Conservation (phyloP, 1,140 invertebrate genomes). For the Drosophila tani region DNA sequence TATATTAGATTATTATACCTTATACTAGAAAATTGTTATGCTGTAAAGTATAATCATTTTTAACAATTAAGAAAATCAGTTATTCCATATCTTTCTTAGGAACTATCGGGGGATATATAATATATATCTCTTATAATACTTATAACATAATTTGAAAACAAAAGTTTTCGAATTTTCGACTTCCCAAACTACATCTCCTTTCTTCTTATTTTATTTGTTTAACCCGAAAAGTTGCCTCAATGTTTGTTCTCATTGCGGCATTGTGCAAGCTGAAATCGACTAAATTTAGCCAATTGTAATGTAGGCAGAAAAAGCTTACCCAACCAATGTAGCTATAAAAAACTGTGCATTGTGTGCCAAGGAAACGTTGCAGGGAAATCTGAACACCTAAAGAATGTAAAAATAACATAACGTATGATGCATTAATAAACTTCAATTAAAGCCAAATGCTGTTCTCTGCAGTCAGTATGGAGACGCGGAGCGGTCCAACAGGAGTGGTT, state of each 20-base stretch:
- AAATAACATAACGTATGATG: conserved; percentile 53
- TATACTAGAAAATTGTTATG: not conserved
- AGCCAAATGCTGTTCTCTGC: conserved; percentile 50
- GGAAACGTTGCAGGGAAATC: conserved; percentile 42
- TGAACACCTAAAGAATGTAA: conserved; percentile 1
- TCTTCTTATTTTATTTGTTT: conserved; percentile 29
- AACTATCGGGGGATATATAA: not conserved
- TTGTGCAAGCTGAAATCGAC: conserved; percentile 60
- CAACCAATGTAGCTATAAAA: conserved; percentile 59
- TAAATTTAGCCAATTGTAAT: conserved; percentile 72
- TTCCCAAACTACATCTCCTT: not conserved
- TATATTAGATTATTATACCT: not conserved
- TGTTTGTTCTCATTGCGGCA: conserved; percentile 33
- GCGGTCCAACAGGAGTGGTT: not conserved
- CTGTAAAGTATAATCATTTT: not conserved
- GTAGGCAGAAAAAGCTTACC: conserved; percentile 54
- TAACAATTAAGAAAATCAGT: not conserved
- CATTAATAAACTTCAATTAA: conserved; percentile 71
- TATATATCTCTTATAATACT: not conserved
- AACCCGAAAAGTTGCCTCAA: conserved; percentile 23
- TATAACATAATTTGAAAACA: not conserved
- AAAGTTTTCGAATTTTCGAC: not conserved
- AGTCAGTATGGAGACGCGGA: not conserved
- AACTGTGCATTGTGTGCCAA: conserved; percentile 65
- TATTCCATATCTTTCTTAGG: too few relatives aligned